Percentiles rank a stretch among this genome's conserved stretches.
phyloP scores from a whole-genome alignment of 1,140 invertebrate genomes.

The Paraescarpia echinospica region DNA sequence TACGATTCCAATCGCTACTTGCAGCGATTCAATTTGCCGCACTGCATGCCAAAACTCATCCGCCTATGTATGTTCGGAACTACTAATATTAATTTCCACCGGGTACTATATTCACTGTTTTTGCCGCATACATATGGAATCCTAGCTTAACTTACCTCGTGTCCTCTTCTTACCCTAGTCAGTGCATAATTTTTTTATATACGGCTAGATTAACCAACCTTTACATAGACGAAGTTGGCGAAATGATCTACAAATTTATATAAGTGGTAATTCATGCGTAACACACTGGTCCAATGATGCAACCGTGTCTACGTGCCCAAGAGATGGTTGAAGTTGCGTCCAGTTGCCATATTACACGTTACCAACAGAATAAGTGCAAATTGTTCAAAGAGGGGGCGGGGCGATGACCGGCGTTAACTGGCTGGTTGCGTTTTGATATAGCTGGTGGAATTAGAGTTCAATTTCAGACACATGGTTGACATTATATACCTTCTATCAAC shows the following conservation, averaged over 20 bases:
- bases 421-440: background rate
- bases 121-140: too few species aligned
- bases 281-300: background rate
- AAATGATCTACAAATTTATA: background rate
- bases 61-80: too few species aligned
- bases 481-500: background rate
- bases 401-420: background rate
- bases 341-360: too few species aligned
- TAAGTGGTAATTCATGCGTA: background rate
- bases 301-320: background rate
- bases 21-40: too few species aligned
- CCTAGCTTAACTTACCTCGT: too few species aligned
- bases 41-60: too few species aligned
- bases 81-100: too few species aligned
- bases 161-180: too few species aligned
- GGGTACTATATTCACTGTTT: too few species aligned
- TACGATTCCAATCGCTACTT: too few species aligned
- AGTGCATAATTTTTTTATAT: too few species aligned
- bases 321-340: background rate
- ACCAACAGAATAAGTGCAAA: background rate
- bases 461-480: background rate
- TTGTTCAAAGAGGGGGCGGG: background rate
- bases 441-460: background rate
- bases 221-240: background rate
- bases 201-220: background rate